A percentile compares a stretch with the other conserved stretches of the same genome.
phyloP scores from a whole-genome alignment of 2,797 vertebrate genomes.

The Percopsis omiscomaycus region DNA sequence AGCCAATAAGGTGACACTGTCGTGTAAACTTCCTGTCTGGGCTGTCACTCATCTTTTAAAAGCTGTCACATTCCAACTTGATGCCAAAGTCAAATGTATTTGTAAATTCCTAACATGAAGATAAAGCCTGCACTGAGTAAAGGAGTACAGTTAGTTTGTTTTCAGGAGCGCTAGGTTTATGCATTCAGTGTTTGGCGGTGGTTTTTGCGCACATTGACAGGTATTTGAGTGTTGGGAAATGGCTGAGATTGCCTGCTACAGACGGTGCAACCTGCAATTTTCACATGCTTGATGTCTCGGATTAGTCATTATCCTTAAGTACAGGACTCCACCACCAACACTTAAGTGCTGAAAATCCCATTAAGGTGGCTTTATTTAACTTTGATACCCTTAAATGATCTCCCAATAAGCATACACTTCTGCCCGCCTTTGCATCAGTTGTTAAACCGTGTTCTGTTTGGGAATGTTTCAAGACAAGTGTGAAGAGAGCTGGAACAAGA shows the following conservation, averaged over 20 bases:
- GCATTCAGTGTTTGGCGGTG: constrained; percentile 24
- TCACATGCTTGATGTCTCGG: constrained; percentile 56
- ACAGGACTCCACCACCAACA: constrained; percentile 67
- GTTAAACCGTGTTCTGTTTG: constrained; percentile 29
- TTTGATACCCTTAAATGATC: constrained; percentile 68
- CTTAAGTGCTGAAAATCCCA: constrained; percentile 63
- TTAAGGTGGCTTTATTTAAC: constrained; percentile 66
- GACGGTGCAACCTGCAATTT: constrained; percentile 66
- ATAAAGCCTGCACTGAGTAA: constrained; percentile 32
- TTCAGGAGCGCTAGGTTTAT: constrained; percentile 15
- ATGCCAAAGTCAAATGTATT: constrained; percentile 37
- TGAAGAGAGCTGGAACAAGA: constrained; percentile 15
- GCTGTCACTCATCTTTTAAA: constrained; percentile 45
- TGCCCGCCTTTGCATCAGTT: constrained; percentile 3
- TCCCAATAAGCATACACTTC: constrained; percentile 50
- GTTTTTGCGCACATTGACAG: constrained; percentile 22
- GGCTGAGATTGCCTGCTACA: constrained; percentile 54
- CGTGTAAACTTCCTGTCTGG: constrained; percentile 54
- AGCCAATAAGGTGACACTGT: constrained; percentile 47
- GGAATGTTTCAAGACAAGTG: constrained; percentile 19
- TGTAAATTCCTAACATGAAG: constrained; percentile 34
- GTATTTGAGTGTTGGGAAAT: constrained; percentile 44
- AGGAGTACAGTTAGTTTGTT: constrained; percentile 9
- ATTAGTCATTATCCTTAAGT: constrained; percentile 78
- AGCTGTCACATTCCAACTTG: neutral